phyloP scores from a whole-genome alignment of 2,797 vertebrate genomes.

The Psittacula echo region DNA sequence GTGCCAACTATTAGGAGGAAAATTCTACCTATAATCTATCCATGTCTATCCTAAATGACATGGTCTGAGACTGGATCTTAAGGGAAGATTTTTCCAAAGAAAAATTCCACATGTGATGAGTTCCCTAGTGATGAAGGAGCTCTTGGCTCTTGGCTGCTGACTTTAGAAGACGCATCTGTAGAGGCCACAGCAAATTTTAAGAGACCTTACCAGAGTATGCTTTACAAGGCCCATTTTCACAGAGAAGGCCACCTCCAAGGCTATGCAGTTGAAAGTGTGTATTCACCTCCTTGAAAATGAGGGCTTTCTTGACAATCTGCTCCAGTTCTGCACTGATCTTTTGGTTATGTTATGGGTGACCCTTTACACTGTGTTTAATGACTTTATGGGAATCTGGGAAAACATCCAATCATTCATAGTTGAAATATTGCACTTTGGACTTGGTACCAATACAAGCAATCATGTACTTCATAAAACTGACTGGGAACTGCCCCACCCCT shows the following conservation, averaged over 20 bases:
- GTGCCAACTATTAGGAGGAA: neutral
- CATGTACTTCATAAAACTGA: constrained; percentile 51
- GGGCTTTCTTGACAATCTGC: neutral
- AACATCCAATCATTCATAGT: constrained; percentile 51
- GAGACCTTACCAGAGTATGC: neutral
- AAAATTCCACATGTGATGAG: neutral
- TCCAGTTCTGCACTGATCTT: neutral
- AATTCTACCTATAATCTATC: neutral
- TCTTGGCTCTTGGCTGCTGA: neutral
- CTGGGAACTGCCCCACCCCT: constrained; percentile 18
- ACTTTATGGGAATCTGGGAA: constrained; percentile 65
- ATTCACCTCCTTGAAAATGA: constrained; percentile 5
- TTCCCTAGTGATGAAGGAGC: neutral
- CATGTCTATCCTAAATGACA: neutral
- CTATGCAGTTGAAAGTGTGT: neutral
- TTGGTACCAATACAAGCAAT: constrained; percentile 61
- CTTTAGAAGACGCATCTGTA: neutral
- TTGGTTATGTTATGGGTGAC: constrained; percentile 16
- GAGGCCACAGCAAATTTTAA: neutral
- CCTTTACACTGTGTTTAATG: constrained; percentile 49
- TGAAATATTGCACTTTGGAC: constrained; percentile 56
- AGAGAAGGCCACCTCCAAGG: neutral
- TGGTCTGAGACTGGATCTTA: neutral
- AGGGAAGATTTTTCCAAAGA: neutral
- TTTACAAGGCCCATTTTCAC: neutral